Percentiles rank a stretch among this genome's conserved stretches.
Conservation (phyloP, 2,797 vertebrate genomes). For the Paguma larvata region DNA sequence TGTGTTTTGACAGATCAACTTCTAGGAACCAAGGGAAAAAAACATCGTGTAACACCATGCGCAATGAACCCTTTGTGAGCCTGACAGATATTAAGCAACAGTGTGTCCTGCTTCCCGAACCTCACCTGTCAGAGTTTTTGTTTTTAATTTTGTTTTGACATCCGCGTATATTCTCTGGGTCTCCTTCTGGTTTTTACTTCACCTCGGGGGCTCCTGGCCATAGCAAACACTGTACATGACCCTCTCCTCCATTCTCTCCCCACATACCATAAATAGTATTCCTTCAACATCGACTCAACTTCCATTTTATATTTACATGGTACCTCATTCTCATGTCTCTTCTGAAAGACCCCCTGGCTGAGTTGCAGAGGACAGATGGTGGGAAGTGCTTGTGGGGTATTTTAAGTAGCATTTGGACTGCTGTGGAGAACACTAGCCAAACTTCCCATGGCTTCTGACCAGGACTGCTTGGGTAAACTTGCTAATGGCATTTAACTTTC, state of each 20-base stretch:
- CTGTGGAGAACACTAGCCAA: background rate
- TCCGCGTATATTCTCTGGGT: background rate
- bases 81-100: background rate
- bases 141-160: background rate
- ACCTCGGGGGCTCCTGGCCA: background rate
- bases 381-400: background rate
- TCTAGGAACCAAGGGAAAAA: background rate
- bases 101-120: background rate
- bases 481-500: background rate
- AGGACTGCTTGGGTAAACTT: background rate
- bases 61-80: background rate
- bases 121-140: background rate
- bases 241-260: background rate
- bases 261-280: background rate
- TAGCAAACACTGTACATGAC: background rate
- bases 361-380: background rate
- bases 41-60: background rate
- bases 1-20: conserved; percentile 20
- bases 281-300: background rate
- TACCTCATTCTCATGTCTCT: background rate
- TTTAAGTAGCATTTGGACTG: background rate
- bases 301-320: background rate
- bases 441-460: background rate
- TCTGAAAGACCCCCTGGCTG: background rate
- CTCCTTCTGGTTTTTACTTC: background rate